These are phyloP conservation scores for Conger conger DNA, from an alignment of 2,113 vertebrate genomes.

Conservation along the genomic window DNA sequence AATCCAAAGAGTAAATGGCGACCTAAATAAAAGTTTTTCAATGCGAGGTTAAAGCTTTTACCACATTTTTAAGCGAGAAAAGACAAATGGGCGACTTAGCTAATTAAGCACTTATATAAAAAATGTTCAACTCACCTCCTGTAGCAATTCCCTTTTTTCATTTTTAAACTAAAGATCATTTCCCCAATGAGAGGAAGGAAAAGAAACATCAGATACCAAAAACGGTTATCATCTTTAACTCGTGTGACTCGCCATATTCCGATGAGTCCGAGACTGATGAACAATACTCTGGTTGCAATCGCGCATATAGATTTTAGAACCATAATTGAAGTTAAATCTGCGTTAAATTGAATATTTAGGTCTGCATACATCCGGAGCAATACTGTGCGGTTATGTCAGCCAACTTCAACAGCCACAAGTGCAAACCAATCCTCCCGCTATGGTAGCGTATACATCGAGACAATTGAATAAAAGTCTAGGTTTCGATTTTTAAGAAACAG, in stretches of 20 bases:
- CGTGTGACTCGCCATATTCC: conserved; percentile 82
- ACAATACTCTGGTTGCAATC: conserved; percentile 77
- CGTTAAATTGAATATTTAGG: background rate
- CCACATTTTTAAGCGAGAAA: too few species aligned
- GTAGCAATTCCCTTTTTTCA: conserved; percentile 82
- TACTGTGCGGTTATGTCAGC: background rate
- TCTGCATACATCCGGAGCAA: background rate
- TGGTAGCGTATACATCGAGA: too few species aligned
- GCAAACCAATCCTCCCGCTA: too few species aligned
- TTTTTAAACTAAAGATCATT: conserved; percentile 80
- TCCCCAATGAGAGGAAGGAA: conserved; percentile 80
- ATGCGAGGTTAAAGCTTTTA: too few species aligned
- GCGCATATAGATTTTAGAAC: conserved; percentile 71
- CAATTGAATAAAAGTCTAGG: too few species aligned
- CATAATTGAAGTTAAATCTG: background rate
- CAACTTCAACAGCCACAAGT: background rate
- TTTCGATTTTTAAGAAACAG: too few species aligned
- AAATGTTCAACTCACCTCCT: conserved; percentile 80
- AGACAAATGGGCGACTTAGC: too few species aligned
- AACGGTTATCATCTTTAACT: conserved; percentile 72
- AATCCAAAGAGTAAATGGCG: too few species aligned
- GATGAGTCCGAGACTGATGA: conserved; percentile 78
- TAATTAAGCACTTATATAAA: background rate
- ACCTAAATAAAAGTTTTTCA: too few species aligned
- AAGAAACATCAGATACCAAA: conserved; percentile 83